These are phyloP conservation scores for Tangara arthus DNA, from an alignment of 2,797 vertebrate genomes.

Conservation along the genomic window DNA sequence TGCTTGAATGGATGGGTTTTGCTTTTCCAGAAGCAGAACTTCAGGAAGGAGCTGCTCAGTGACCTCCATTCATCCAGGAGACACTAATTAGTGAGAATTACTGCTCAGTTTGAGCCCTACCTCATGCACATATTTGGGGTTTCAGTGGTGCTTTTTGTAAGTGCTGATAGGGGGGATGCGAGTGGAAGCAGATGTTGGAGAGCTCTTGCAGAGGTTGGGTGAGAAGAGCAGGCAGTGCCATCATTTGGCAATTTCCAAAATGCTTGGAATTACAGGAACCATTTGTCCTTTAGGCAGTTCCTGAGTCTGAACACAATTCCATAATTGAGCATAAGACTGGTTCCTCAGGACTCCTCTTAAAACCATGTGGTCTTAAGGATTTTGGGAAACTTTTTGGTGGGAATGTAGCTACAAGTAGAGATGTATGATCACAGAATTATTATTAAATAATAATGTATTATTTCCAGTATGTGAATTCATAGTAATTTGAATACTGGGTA, in stretches of 20 bases:
- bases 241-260: not conserved
- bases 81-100: not conserved
- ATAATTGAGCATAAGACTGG: not conserved
- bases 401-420: not conserved
- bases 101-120: not conserved
- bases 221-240: not conserved
- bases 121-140: rapidly evolving
- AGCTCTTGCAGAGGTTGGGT: not conserved
- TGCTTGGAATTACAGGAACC: not conserved
- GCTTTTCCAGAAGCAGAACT: not conserved
- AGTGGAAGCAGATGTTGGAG: not conserved
- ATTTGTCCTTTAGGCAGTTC: not conserved
- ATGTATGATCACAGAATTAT: not conserved
- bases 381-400: not conserved
- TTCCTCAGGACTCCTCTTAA: not conserved
- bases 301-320: not conserved
- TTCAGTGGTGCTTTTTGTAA: not conserved
- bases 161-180: not conserved
- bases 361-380: not conserved
- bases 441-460: not conserved
- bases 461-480: not conserved
- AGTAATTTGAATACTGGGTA: not conserved
- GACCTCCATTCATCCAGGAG: not conserved
- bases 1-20: not conserved
- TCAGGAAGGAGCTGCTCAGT: not conserved